A percentile compares a stretch with the other conserved stretches of the same genome.
phyloP scores from a whole-genome alignment of 2,113 vertebrate genomes.

The Gila orcuttii region DNA sequence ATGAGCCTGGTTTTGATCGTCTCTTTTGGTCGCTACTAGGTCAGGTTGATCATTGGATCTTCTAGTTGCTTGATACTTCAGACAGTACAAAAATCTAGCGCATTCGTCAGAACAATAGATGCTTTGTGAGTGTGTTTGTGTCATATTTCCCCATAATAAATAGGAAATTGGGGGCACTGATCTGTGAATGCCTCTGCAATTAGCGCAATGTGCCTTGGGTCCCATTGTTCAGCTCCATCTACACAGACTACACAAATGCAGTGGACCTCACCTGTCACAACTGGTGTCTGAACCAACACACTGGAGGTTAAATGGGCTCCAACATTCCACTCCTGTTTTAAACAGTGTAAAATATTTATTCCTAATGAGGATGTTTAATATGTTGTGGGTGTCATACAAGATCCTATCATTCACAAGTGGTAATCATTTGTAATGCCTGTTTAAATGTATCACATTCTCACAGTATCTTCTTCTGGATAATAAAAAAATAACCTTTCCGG shows the following conservation, averaged over 20 bases:
- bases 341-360: background rate
- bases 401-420: background rate
- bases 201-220: constrained; percentile 31
- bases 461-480: too few species aligned
- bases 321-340: constrained; percentile 4
- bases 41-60: background rate
- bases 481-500: too few species aligned
- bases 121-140: constrained; percentile 52
- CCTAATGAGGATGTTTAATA: background rate
- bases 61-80: background rate
- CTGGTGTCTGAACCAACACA: background rate
- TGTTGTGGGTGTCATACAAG: background rate
- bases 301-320: background rate
- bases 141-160: constrained; percentile 44
- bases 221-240: background rate
- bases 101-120: constrained; percentile 59
- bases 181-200: constrained; percentile 32
- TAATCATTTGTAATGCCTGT: background rate
- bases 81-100: constrained; percentile 16
- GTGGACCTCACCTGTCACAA: constrained; percentile 31
- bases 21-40: background rate
- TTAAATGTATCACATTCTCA: background rate
- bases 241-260: background rate
- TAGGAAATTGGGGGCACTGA: constrained; percentile 50
- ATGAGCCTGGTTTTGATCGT: background rate